These are phyloP conservation scores for Bubo scandiacus DNA, from an alignment of 2,113 vertebrate species.

Conservation along the genomic window DNA sequence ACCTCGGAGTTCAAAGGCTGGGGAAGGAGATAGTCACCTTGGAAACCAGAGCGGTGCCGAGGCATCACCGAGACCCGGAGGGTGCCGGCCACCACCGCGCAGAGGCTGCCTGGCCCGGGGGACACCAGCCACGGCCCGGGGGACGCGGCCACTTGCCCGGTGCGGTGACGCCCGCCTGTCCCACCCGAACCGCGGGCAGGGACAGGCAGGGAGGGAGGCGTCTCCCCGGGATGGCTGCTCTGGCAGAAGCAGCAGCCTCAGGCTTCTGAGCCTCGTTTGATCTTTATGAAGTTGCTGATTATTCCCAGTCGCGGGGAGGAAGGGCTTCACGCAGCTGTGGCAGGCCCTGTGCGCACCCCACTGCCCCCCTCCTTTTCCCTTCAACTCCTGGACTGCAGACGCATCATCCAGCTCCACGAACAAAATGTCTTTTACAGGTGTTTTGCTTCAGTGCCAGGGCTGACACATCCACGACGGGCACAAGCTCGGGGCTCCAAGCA, in stretches of 20 bases:
- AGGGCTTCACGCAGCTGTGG: fast-evolving
- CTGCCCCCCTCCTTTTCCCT: background rate
- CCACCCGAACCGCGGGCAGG: fast-evolving
- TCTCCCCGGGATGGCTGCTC: background rate
- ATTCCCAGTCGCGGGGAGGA: background rate
- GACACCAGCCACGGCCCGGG: too few species aligned
- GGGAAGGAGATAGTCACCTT: slow-evolving; percentile 30
- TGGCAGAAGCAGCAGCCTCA: background rate
- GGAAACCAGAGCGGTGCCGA: background rate
- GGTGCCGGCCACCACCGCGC: fast-evolving
- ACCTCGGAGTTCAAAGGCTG: slow-evolving; percentile 13
- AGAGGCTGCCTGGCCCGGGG: background rate
- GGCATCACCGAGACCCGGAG: fast-evolving
- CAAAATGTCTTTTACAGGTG: fast-evolving
- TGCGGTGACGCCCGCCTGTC: fast-evolving
- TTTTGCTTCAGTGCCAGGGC: background rate
- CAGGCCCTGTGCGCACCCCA: fast-evolving
- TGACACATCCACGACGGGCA: fast-evolving
- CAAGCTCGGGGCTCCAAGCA: background rate
- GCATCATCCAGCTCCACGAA: fast-evolving
- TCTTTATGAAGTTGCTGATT: fast-evolving
- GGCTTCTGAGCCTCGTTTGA: fast-evolving
- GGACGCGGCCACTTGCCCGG: fast-evolving
- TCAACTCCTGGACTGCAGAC: fast-evolving
- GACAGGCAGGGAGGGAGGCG: background rate